Evolutionary conservation across 53 echinoderm and acorn worm genomes (phyloP).

Genomic region (Holothuria leucospilota): DNA sequence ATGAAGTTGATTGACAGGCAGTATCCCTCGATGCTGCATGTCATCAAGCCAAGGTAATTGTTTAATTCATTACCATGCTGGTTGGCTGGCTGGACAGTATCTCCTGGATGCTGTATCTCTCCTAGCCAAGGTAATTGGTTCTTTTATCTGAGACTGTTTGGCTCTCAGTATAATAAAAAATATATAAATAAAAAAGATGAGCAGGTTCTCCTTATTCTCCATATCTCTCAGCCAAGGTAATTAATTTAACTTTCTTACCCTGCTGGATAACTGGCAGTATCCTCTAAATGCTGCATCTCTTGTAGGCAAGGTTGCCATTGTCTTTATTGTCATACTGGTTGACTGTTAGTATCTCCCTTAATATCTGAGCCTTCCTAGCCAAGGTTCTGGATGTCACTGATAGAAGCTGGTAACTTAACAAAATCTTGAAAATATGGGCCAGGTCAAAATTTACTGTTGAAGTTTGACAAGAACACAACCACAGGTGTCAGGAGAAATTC

Average conservation of each 20-base stretch:
- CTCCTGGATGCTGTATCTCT: slow-evolving; percentile 87
- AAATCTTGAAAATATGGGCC: no score
- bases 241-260: no score
- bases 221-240: slow-evolving; percentile 83
- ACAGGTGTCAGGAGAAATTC: no score
- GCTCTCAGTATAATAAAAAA: slow-evolving; percentile 82
- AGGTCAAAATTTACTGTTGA: no score
- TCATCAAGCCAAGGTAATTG: slow-evolving; percentile 82
- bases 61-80: not conserved
- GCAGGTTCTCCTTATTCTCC: slow-evolving; percentile 83
- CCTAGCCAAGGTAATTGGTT: slow-evolving; percentile 77
- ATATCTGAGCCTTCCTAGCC: no score
- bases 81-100: slow-evolving; percentile 90
- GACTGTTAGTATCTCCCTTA: no score
- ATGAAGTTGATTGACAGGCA: slow-evolving; percentile 77
- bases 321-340: no score
- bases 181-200: no score
- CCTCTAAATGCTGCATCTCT: slow-evolving; percentile 86
- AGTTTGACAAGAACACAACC: no score
- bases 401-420: no score
- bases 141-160: slow-evolving; percentile 47
- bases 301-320: not conserved
- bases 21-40: slow-evolving; percentile 88
- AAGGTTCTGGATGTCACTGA: no score
- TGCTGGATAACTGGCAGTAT: slow-evolving; percentile 94